Evolutionary conservation across 2,797 vertebrate species (phyloP).

Genomic region (Balearica regulorum): DNA sequence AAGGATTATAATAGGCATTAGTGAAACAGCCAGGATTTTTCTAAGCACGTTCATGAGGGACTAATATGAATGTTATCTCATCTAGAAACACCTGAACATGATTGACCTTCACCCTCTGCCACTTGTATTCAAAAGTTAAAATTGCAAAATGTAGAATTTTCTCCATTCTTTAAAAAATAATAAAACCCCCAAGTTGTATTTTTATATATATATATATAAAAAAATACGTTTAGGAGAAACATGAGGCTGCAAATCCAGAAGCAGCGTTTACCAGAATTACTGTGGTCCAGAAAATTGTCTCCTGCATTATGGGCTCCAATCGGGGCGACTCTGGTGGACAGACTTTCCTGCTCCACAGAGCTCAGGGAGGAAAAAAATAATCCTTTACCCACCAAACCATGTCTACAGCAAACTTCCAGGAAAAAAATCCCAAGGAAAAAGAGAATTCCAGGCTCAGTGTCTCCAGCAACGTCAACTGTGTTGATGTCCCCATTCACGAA

Average conservation of each 20-base stretch:
- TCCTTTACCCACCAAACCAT: background rate
- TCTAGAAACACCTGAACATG: background rate
- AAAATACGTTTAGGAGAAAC: background rate
- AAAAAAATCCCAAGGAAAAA: background rate
- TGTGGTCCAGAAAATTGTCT: background rate
- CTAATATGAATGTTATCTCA: background rate
- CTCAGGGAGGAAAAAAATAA: background rate
- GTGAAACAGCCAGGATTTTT: background rate
- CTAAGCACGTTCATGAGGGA: background rate
- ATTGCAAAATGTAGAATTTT: background rate
- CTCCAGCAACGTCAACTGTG: background rate
- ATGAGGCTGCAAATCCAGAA: background rate
- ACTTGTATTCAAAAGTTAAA: background rate
- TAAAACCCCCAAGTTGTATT: background rate
- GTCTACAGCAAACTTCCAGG: background rate
- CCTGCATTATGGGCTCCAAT: background rate
- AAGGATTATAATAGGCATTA: background rate
- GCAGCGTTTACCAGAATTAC: background rate
- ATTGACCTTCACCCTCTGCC: background rate
- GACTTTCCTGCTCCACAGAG: background rate
- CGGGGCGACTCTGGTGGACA: background rate
- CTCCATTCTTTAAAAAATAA: background rate
- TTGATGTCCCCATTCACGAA: fast-evolving
- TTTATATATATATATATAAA: background rate
- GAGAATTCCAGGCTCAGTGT: background rate